Conservation (phyloP, 1,140 invertebrate species). For the Zaprionus davidi region DNA sequence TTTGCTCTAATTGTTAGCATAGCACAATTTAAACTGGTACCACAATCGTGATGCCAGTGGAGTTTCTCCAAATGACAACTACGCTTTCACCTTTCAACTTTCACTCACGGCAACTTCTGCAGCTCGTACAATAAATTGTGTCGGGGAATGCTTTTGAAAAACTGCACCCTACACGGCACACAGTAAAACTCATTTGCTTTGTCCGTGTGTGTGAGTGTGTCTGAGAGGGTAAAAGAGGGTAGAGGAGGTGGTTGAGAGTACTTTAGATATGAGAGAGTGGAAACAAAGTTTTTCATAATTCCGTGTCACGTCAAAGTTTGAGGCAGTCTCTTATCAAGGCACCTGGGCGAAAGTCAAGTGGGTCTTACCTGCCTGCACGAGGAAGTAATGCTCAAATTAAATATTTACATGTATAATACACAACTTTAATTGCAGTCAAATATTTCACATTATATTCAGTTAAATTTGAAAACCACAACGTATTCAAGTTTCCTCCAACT, state of each 20-base stretch:
- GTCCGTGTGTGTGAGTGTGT: conserved; percentile 12
- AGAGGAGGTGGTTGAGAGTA: not conserved
- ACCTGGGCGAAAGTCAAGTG: not conserved
- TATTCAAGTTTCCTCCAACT: not conserved
- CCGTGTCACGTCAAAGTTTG: conserved; percentile 38
- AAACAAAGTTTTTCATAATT: conserved; percentile 52
- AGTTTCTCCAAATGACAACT: not conserved
- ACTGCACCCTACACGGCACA: conserved; percentile 21
- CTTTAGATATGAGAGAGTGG: conserved; percentile 15
- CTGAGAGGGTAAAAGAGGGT: not conserved
- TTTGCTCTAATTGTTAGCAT: not conserved
- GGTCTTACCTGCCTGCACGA: not conserved
- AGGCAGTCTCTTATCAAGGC: conserved; percentile 26
- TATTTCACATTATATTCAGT: no score
- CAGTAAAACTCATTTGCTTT: conserved; percentile 69
- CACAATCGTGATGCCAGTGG: not conserved
- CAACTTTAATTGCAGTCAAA: conserved; percentile 1
- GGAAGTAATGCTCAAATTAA: not conserved
- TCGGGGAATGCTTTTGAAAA: not conserved
- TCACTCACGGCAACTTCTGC: not conserved
- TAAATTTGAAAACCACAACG: not conserved
- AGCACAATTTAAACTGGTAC: not conserved
- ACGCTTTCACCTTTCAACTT: not conserved
- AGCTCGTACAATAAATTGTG: not conserved
- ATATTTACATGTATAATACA: not conserved